Base-by-base conservation (phyloP, 64 coral and sea anemone genomes). In the Acropora yongei region DNA sequence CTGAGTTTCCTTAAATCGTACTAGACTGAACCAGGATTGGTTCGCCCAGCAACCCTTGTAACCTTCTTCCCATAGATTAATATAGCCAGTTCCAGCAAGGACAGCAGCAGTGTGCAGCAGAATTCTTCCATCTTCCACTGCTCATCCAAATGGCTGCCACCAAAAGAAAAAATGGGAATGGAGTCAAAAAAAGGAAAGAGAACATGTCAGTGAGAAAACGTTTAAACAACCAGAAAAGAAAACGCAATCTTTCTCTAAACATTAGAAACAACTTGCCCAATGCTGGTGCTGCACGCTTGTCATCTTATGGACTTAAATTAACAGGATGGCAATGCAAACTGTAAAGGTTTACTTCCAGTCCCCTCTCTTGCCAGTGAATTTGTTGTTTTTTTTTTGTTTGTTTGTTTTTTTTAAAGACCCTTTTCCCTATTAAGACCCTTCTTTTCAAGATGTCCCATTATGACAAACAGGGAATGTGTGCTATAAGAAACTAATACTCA, bases 51-150 rank as follows among this genome's bases (percentile, higher is more conserved):
- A 11, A 49, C 87, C 12, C 41, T 88, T 6, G 47, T 90, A 45
- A 65, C 57, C 17, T 65, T 45, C 19, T 53, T 90, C 13, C 51
- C 76, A 66, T 43, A 66, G 42, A 90, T 90, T 12, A 90, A 68
- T 30, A 44, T 30, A 44, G 16, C 18, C 78, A 60, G 2, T 45
- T 67, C 66, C 49, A 80, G 46, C 50, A 58, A 13, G 88, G 88
- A 16, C 75, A 66, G 67, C 87, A 88, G 41, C 72, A 88, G 44
- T 88, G 87, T 88, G 87, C 69, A 48, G 87, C 87, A 49, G 87
- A 88, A 47, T 77, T 88, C 39, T 55, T 55, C 51, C 51, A 55
- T 89, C 92, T 44, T 60, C 86, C 3, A 58, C 67, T 47, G 69
- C 86, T 44, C 86, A 80, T 50, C 79, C 58, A 55, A 39, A 55